phyloP scores from a whole-genome alignment of 2,797 vertebrate species.

The Mormyrus proboscirostris region DNA sequence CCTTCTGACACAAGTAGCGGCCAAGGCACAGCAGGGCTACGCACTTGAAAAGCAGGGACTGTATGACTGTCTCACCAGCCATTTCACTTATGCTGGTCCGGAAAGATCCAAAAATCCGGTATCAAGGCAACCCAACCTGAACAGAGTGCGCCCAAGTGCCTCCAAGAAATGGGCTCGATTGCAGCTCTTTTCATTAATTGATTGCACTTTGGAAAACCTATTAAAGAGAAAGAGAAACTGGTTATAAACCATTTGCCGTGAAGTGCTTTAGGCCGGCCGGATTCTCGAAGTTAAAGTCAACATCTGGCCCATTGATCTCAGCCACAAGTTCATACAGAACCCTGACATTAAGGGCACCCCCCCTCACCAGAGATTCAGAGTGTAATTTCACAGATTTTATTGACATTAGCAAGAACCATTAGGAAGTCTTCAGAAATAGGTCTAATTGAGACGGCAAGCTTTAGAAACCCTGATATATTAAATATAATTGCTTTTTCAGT shows the following conservation, averaged over 20 bases:
- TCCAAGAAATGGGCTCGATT: slow-evolving; percentile 31
- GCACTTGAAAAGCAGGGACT: slow-evolving; percentile 34
- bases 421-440: neutral
- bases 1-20: slow-evolving; percentile 52
- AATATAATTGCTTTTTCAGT: slow-evolving; percentile 31
- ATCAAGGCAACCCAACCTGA: slow-evolving; percentile 20
- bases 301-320: slow-evolving; percentile 50
- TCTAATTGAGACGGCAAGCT: slow-evolving; percentile 3
- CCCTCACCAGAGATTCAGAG: slow-evolving; percentile 30
- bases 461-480: slow-evolving; percentile 19
- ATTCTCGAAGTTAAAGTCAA: slow-evolving; percentile 31
- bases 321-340: slow-evolving; percentile 27
- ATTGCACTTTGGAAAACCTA: slow-evolving; percentile 40
- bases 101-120: neutral
- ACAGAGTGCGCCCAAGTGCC: slow-evolving; percentile 25
- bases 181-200: slow-evolving; percentile 23
- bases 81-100: slow-evolving; percentile 40
- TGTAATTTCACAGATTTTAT: slow-evolving; percentile 19
- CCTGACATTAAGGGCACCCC: slow-evolving; percentile 33
- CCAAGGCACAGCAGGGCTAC: slow-evolving; percentile 46
- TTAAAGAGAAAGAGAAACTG: slow-evolving; percentile 51
- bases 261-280: slow-evolving; percentile 50
- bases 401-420: slow-evolving; percentile 13
- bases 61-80: slow-evolving; percentile 33
- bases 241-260: slow-evolving; percentile 55